These are phyloP conservation scores for Origma solitaria DNA, from an alignment of 2,113 vertebrate species.

Conservation along the genomic window DNA sequence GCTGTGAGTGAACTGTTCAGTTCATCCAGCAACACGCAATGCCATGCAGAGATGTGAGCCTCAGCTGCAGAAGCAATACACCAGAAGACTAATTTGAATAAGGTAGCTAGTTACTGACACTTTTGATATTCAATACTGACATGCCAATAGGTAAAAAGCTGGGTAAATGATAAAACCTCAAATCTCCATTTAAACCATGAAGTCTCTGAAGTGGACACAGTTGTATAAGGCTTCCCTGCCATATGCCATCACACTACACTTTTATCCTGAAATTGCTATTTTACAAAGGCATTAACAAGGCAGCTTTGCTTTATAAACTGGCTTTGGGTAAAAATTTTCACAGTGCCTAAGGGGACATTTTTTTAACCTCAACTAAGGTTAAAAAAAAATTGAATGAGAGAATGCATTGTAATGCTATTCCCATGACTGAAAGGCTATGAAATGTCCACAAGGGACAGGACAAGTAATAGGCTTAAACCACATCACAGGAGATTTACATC, in stretches of 20 bases:
- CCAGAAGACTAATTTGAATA: not conserved
- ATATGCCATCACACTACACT: not conserved
- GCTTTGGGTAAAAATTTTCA: conserved; percentile 18
- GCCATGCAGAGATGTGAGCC: not conserved
- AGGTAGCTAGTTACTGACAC: not conserved
- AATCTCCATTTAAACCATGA: not conserved
- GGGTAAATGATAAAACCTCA: not conserved
- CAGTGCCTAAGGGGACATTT: not conserved
- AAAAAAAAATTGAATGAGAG: not conserved
- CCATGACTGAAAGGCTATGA: conserved; percentile 9
- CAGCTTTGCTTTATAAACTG: not conserved
- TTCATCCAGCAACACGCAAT: rapidly evolving
- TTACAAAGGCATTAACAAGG: conserved; percentile 25
- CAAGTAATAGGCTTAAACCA: conserved; percentile 42
- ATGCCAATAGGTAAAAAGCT: not conserved
- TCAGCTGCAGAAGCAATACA: not conserved
- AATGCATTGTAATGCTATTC: conserved; percentile 6
- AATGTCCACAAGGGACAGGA: conserved; percentile 41
- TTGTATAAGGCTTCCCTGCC: not conserved
- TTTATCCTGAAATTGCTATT: not conserved
- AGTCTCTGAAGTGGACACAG: not conserved
- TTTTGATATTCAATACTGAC: not conserved
- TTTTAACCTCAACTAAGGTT: not conserved
- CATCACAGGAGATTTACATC: not conserved
- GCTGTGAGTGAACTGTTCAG: not conserved